phyloP scores from a whole-genome alignment of 2,888 invertebrate species.

The Apoderus coryli region DNA sequence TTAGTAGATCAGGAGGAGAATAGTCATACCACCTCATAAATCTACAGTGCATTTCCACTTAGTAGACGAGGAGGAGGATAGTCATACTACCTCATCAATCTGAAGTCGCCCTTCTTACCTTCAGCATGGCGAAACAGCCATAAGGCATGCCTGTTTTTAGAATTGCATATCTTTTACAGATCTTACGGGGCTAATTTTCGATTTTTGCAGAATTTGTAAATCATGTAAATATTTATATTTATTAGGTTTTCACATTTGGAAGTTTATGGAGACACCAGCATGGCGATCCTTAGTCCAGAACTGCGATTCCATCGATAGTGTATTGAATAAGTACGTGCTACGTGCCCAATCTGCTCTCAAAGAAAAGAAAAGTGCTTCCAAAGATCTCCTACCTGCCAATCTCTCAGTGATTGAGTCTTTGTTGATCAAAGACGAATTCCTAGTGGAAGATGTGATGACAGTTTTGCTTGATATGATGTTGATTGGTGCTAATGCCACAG shows the following conservation, averaged over 20 bases:
- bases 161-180: too few species aligned
- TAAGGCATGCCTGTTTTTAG: too few species aligned
- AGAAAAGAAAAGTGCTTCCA: slow-evolving; percentile 20
- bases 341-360: slow-evolving; percentile 29
- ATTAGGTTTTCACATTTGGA: slow-evolving; percentile 47
- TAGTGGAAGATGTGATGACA: slow-evolving; percentile 45
- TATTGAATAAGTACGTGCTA: slow-evolving; percentile 45
- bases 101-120: too few species aligned
- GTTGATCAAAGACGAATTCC: slow-evolving; percentile 39
- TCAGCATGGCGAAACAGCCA: too few species aligned
- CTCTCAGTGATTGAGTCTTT: slow-evolving; percentile 39
- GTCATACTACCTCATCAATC: too few species aligned
- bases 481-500: slow-evolving; percentile 48
- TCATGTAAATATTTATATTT: too few species aligned
- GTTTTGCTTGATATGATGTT: slow-evolving; percentile 50
- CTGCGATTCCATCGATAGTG: slow-evolving; percentile 46
- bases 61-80: too few species aligned
- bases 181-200: too few species aligned
- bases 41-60: too few species aligned
- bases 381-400: slow-evolving; percentile 15
- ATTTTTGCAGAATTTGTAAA: too few species aligned
- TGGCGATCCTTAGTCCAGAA: slow-evolving; percentile 42
- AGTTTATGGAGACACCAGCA: slow-evolving; percentile 44
- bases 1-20: too few species aligned
- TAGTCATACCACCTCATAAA: too few species aligned